Evolutionary conservation across 2,888 invertebrate genomes (phyloP), one percentile per base, ranked within the genome.

Genomic region (Nymphalis urticae): DNA sequence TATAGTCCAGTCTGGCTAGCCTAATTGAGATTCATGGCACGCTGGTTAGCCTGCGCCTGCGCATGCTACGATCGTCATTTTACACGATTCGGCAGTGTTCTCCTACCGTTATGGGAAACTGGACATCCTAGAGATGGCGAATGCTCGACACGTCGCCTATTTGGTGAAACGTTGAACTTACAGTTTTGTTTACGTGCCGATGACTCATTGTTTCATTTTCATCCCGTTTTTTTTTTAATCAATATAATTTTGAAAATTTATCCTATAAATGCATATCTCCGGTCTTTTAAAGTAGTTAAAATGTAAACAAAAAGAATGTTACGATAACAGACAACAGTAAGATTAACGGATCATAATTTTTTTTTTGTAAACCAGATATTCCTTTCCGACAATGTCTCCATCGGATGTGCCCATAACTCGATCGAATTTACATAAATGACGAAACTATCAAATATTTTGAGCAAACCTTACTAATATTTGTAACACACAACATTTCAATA

Each of bases 11-110:
- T 77, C 80, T 76, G 83, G 74, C 84, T 74, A 86, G 84, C 83
- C 82, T 89, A 77, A 90, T 92, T 91, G 85, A 80, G 85, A 92
- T 90, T 79, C 92, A 77, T 64, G 59, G 59, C 92, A 88, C 89
- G 90, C 67, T 27, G 47, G 59, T 48, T 69, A 74, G 80, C 76
- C 75, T 81, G 87, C 85, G 86, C 81, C 82, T 76, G 83, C 82
- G 82, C 80, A 75, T 76, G 76, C 77, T 76, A 77, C 73, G 76
- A 75, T 78, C 82, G 80, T 82, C 81, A 82, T 81, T 86, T 85
- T 84, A 84, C 86, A 81, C 83, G 80, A 82, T 84, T 85, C 83
- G 84, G 77, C 82, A 80, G 81, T 82, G 77, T 76, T 82, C 80
- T 80, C 84, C 85, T 80, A 88, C 90, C 88, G 91, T 90, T 90